These are phyloP conservation scores for Iphiclides podalirius DNA, from an alignment of 2,888 invertebrate genomes.

Conservation along the genomic window DNA sequence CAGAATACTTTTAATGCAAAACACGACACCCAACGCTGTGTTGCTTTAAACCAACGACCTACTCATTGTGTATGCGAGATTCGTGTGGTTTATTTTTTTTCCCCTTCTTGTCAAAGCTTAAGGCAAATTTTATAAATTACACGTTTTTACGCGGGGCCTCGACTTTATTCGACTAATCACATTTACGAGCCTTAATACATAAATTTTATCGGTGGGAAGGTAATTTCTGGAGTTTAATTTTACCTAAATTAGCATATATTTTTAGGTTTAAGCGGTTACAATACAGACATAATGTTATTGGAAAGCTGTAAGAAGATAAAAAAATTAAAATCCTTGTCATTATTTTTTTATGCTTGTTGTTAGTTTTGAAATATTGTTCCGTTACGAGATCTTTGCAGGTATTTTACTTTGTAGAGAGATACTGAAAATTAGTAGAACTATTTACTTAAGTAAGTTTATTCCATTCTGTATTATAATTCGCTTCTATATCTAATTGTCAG, in stretches of 20 bases:
- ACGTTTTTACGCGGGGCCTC: constrained; percentile 8
- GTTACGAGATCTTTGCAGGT: too few relatives aligned
- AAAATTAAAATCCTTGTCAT: too few relatives aligned
- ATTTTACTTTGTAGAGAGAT: too few relatives aligned
- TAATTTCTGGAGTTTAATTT: constrained; percentile 6
- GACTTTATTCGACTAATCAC: constrained; percentile 13
- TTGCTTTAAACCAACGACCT: constrained; percentile 30
- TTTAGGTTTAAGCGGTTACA: background rate
- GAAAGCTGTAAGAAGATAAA: background rate
- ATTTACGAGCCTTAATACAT: constrained; percentile 6
- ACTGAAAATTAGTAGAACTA: too few relatives aligned
- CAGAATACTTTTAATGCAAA: constrained; percentile 32
- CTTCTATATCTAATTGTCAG: too few relatives aligned
- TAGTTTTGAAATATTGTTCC: too few relatives aligned
- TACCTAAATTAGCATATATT: background rate
- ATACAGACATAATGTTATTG: background rate
- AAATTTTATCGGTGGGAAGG: constrained; percentile 2
- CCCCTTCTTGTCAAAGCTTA: constrained; percentile 15
- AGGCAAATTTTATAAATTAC: constrained; percentile 12
- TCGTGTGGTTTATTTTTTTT: constrained; percentile 39
- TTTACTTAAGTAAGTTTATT: too few relatives aligned
- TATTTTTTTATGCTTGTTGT: too few relatives aligned
- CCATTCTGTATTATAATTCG: too few relatives aligned
- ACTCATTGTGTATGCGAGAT: constrained; percentile 46
- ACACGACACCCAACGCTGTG: constrained; percentile 31